Evolutionary conservation across 2,113 vertebrate genomes (phyloP).

Genomic region (Alces alces): DNA sequence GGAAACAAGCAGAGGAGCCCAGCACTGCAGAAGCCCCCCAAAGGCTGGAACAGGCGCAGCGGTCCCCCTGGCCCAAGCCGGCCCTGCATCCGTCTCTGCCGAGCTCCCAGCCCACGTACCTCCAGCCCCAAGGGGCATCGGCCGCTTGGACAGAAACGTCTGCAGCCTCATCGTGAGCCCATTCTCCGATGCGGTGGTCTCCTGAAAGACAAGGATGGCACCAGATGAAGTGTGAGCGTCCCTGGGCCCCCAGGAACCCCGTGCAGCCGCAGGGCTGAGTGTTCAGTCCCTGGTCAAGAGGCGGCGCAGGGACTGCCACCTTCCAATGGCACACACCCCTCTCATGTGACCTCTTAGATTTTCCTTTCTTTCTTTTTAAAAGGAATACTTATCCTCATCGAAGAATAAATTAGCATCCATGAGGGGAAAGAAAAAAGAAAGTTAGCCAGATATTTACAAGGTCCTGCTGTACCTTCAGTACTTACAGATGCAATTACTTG

Average conservation of each 20-base stretch:
- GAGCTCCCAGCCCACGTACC: constrained; percentile 75
- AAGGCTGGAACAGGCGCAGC: fast-evolving
- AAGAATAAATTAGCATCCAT: background rate
- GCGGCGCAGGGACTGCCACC: fast-evolving
- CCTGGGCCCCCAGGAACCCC: background rate
- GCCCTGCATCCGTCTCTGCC: fast-evolving
- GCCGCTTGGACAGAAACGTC: constrained; percentile 87
- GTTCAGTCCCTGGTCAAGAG: fast-evolving
- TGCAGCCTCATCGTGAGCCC: constrained; percentile 86
- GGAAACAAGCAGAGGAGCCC: background rate
- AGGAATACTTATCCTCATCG: background rate
- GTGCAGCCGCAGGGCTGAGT: fast-evolving
- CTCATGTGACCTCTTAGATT: background rate
- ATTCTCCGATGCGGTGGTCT: constrained; percentile 57
- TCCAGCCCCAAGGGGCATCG: constrained; percentile 80
- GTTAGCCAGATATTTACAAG: background rate
- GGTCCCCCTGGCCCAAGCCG: fast-evolving
- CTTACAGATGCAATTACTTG: background rate
- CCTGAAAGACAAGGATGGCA: constrained; percentile 62
- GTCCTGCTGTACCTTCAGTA: fast-evolving
- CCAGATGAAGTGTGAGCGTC: background rate
- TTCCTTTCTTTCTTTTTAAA: background rate
- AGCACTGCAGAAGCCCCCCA: fast-evolving
- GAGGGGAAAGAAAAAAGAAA: background rate
- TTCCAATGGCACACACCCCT: fast-evolving